These are phyloP conservation scores for Ceramica pisi DNA, from an alignment of 2,888 invertebrate genomes.

Conservation along the genomic window DNA sequence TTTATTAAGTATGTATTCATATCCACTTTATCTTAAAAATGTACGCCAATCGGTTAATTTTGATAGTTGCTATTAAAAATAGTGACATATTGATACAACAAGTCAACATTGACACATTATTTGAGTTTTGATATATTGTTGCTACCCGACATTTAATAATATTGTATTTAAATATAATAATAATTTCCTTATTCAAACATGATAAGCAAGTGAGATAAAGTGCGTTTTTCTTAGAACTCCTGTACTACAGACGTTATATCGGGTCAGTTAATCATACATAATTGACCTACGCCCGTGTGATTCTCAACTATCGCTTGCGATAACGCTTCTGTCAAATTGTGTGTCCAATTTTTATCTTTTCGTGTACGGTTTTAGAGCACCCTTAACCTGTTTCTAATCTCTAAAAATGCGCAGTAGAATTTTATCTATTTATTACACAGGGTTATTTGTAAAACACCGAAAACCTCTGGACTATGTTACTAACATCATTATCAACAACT, in stretches of 20 bases:
- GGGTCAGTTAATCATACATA: conserved; percentile 38
- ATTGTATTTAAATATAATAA: conserved; percentile 21
- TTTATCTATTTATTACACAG: neutral
- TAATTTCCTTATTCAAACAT: conserved; percentile 43
- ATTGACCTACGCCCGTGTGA: conserved; percentile 36
- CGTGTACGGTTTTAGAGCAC: neutral
- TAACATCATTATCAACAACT: no score
- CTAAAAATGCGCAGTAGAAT: neutral
- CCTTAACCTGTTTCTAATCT: neutral
- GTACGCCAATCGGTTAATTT: conserved; percentile 34
- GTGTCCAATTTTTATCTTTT: conserved; percentile 2
- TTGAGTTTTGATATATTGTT: conserved; percentile 40
- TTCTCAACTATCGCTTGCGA: conserved; percentile 18
- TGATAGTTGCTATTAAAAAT: conserved; percentile 50
- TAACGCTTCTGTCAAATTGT: conserved; percentile 21
- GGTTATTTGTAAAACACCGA: no score
- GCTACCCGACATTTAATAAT: conserved; percentile 24
- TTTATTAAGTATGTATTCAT: neutral
- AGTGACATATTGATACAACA: conserved; percentile 36
- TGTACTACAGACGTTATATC: conserved; percentile 39
- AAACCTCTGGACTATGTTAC: no score
- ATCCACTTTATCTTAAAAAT: neutral
- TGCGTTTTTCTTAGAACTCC: conserved; percentile 11
- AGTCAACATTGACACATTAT: conserved; percentile 37
- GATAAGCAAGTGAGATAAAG: conserved; percentile 43